Base-by-base conservation (phyloP, 2,888 invertebrate genomes). In the Drosophila antonietae region DNA sequence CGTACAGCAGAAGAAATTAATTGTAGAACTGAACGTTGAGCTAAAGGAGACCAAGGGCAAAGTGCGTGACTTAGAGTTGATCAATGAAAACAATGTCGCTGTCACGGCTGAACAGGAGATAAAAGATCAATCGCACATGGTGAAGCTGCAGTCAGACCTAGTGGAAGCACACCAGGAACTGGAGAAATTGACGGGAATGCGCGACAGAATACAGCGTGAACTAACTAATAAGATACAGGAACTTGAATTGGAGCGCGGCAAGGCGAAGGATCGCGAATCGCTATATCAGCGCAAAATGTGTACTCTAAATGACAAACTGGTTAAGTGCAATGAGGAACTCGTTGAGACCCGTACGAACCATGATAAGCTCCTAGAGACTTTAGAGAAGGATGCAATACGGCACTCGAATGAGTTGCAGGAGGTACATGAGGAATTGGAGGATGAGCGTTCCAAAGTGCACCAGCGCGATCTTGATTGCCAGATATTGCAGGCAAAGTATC, bases 401-500 rank as follows among this genome's bases (percentile, higher is more conserved):
- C 4, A 5, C 5, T 10, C 41, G 2, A 35, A 12, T 9, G 39
- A 39, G 0, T n/a, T 51, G 28, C 39, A 28, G 0, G 20, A 57
- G 3, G 18, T 15, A 3, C 37, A 44, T 5, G 47, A 62, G 2
- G 46, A 71, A 31, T 9, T 59, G 6, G n/a, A 58, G 0, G 20
- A 58, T 5, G 23, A 63, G 9, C 12, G 18, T 14, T n/a, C 51
- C 9, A 62, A 56, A 7, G 20, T 37, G 20, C 55, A 77, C 9
- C 73, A 72, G 33, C 46, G 78, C 8, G 66, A 70, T n/a, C 58
- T 68, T 1, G 91, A 93, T 61, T 90, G 91, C 57, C 81, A 89
- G 47, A 91, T 93, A 56, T 76, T 93, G 6, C 90, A 90, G 64
- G 92, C 92, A 2, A 93, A 93, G 75, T 91, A 93, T 41, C 83